Evolutionary conservation across 2,113 vertebrate species (phyloP).

Genomic region (Anser brachyrhynchus): DNA sequence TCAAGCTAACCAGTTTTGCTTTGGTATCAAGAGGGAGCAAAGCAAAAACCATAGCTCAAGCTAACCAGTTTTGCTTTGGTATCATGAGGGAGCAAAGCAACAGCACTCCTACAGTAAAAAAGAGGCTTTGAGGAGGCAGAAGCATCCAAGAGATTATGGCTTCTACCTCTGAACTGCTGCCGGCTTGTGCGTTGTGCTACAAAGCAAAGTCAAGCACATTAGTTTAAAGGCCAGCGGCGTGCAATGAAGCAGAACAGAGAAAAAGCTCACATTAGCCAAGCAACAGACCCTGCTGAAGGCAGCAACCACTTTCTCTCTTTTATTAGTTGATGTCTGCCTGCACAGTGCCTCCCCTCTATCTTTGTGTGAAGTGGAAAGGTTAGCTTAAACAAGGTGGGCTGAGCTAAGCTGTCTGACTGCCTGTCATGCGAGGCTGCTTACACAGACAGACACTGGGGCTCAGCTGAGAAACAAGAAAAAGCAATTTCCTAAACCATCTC

Average conservation of each 20-base stretch:
- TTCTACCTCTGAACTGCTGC: background rate
- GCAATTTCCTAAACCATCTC: background rate
- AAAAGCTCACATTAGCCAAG: background rate
- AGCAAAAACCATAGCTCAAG: background rate
- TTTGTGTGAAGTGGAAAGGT: accelerated
- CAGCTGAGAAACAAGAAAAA: background rate
- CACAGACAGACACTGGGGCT: accelerated
- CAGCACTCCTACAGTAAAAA: background rate
- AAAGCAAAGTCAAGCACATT: conserved; percentile 9
- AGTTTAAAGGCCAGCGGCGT: conserved; percentile 20
- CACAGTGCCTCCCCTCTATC: accelerated
- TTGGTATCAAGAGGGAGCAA: background rate
- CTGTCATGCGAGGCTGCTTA: background rate
- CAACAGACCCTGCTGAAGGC: background rate
- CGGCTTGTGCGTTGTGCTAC: accelerated
- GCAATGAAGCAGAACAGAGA: conserved; percentile 8
- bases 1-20: background rate
- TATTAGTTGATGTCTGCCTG: background rate
- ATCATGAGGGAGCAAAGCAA: background rate
- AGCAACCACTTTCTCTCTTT: background rate
- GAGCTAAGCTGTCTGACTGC: background rate
- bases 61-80: background rate
- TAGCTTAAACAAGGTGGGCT: background rate
- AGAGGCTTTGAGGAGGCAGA: background rate
- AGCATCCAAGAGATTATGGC: background rate